Base-by-base conservation (phyloP, 2,888 invertebrate genomes). In the Octodonta nipae region DNA sequence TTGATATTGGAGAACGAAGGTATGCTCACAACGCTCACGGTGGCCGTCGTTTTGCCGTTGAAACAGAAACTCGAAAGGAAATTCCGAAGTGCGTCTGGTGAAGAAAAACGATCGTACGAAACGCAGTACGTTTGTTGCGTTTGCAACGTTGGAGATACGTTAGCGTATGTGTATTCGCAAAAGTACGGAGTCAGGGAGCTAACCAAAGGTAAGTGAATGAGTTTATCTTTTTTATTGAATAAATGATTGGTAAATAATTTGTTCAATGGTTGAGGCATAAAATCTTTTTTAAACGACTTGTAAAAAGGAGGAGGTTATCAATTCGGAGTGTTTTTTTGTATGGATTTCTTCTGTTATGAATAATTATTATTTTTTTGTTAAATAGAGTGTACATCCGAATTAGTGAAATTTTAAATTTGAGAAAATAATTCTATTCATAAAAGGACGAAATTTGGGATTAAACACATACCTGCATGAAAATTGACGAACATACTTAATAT, bases 131-230 rank as follows among this genome's bases (percentile, higher is more conserved):
- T 82, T 28, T 81, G 83, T 22, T 88, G 88, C 56, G 77, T 80
- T 29, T 86, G 87, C 55, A 89, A 88, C 59, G 86, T 89, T 12
- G 88, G 88, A 1, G 88, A 89, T 56, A 84, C 83, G 27, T 66
- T 87, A 42, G 86, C 84, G n/a, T 89, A 86, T 55, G 80, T 89
- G 35, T 86, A 84, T 62, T 72, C 75, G 6, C 73, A 75, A 51
- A 70, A 67, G 46, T 58, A 65, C 55, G 88, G 88, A n/a, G 80
- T 89, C 5, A 64, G 87, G 30, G 88, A 89, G 62, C 70, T 87
- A 41, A 85, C 80, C 1, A 73, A 78, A 63, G 78, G 73, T 68
- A 50, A 47, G 40, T 35, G 17, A 31, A 15, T n/a, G 4, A 11
- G 17, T 10, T 25, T 26, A 11, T n/a, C n/a, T n/a, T n/a, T 7